Evolutionary conservation across 2,888 invertebrate species (phyloP).

Genomic region (Hartigia nigra): DNA sequence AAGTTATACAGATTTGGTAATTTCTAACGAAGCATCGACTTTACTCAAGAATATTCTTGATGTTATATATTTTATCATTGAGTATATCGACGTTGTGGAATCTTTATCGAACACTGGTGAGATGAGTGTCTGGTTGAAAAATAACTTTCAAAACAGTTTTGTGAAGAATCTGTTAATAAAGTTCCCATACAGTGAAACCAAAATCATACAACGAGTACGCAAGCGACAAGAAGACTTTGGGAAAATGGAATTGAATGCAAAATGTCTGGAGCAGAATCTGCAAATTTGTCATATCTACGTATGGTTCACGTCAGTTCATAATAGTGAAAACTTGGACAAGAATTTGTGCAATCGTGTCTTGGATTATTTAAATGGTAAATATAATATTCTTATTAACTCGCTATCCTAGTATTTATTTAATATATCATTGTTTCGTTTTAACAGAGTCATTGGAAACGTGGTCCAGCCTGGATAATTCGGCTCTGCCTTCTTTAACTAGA

Average conservation of each 20-base stretch:
- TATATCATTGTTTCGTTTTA: constrained; percentile 11
- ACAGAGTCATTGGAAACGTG: constrained; percentile 51
- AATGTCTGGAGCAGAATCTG: constrained; percentile 70
- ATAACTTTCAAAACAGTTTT: constrained; percentile 69
- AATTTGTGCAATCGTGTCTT: constrained; percentile 61
- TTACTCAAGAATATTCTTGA: constrained; percentile 74
- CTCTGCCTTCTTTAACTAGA: constrained; percentile 44
- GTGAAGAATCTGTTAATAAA: constrained; percentile 69
- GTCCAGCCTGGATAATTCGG: constrained; percentile 35
- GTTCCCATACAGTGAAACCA: constrained; percentile 72
- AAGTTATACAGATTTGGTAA: constrained; percentile 66
- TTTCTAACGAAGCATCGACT: constrained; percentile 74
- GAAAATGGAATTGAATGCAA: constrained; percentile 61
- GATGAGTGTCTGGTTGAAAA: constrained; percentile 66
- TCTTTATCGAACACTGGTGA: constrained; percentile 28
- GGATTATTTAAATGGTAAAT: constrained; percentile 69
- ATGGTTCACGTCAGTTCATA: constrained; percentile 66
- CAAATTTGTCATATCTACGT: constrained; percentile 65
- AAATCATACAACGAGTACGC: constrained; percentile 49
- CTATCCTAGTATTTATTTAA: neutral
- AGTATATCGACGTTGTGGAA: constrained; percentile 60
- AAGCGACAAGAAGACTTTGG: constrained; percentile 64
- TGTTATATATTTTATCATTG: constrained; percentile 74
- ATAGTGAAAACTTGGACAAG: constrained; percentile 65
- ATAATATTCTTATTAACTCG: neutral